Evolutionary conservation across 2,113 vertebrate species (phyloP), one percentile per base, ranked within the genome.

Genomic region (Picathartes gymnocephalus): DNA sequence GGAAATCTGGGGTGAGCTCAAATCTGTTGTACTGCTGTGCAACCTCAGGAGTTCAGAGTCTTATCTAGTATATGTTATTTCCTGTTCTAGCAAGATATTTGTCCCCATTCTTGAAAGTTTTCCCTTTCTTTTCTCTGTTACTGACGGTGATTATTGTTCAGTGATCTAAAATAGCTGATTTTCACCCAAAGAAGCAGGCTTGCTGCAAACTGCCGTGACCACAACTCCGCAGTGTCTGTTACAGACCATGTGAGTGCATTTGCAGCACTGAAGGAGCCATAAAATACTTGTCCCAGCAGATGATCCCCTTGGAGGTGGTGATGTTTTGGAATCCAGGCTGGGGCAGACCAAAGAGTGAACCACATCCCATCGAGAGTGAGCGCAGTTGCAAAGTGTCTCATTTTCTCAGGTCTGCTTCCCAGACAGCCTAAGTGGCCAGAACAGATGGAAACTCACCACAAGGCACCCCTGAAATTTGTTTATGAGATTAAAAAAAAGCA

Each of bases 281-380:
- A 65, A n/a, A 66, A 28, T 4, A 14, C n/a, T 33, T 51, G 31
- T 64, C 16, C 9, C 20, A 33, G 58, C 66, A 83, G 68, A 39
- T 35, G 10, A 33, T 51, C 9, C 27, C 30, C 31, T 42, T 12
- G 7, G 44, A 69, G 65, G 53, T 68, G 39, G 39, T 39, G 39
- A 9, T 39, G 39, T 9, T 39, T 39, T 7, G 39, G 57, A 25
- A 9, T 13, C 37, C 18, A 14, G 30, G 51, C 56, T 27, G 0
- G 8, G 33, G 50, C 42, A 62, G 65, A 25, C 23, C 22, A 39
- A 17, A 19, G 31, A 47, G 33, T 2, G 31, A 39, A 10, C 33
- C 0, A 2, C 13, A 14, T 37, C 56, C 56, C 19, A 5, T 2
- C 2, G 17, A 13, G 30, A 17, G 7, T 0, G 1, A 5, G 4